These are phyloP conservation scores for Eidolon dupreanum DNA, from an alignment of 2,797 vertebrate genomes.

Conservation along the genomic window DNA sequence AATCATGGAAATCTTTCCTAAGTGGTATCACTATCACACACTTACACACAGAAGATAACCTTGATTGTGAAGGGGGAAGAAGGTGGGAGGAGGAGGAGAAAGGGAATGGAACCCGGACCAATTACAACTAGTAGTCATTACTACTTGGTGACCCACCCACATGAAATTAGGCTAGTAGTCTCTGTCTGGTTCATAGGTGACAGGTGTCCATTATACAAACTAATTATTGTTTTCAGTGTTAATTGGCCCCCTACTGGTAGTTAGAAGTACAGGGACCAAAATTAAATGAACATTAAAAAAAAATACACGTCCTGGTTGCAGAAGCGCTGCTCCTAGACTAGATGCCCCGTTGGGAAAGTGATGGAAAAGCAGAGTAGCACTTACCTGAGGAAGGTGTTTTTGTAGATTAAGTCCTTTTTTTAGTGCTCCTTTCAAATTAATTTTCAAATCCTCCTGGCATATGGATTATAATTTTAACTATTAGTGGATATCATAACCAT, in stretches of 20 bases:
- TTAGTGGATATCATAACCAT: background rate
- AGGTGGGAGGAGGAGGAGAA: rapidly evolving
- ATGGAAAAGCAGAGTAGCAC: rapidly evolving
- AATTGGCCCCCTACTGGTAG: conserved; percentile 29
- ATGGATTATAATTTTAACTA: background rate
- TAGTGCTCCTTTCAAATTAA: background rate
- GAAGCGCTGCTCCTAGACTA: background rate
- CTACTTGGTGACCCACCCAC: conserved; percentile 7
- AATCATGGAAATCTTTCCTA: background rate
- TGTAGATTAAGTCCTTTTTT: background rate
- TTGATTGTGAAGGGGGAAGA: too few relatives aligned
- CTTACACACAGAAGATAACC: background rate
- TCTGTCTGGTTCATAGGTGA: conserved; percentile 35
- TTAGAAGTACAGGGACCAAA: conserved; percentile 55
- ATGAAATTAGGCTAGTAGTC: conserved; percentile 40
- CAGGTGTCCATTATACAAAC: conserved; percentile 60
- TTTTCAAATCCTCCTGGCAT: background rate
- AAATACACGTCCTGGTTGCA: background rate
- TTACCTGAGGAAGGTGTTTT: background rate
- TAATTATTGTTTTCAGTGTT: conserved; percentile 16
- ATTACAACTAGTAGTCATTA: background rate
- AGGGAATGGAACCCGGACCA: background rate
- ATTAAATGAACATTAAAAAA: conserved; percentile 57
- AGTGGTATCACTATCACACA: background rate
- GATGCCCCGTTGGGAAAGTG: background rate